A percentile compares a stretch with the other conserved stretches of the same genome.
Conservation (phyloP, 2,888 invertebrate species). For the Dusona sp. region DNA sequence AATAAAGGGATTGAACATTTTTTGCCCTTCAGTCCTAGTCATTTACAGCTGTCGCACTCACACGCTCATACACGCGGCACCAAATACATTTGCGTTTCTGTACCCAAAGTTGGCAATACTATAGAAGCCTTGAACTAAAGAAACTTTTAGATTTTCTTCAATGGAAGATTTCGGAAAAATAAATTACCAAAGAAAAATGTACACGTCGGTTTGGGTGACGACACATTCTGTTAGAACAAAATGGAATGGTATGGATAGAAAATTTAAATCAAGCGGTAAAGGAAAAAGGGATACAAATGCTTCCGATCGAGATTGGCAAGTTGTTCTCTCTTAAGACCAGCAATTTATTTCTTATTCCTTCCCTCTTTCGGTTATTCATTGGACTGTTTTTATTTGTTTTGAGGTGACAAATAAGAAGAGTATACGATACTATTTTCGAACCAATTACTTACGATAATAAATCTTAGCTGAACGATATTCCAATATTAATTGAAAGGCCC, state of each 20-base stretch:
- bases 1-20: conserved; percentile 5
- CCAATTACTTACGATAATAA: not conserved
- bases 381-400: not conserved
- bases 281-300: not conserved
- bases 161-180: not conserved
- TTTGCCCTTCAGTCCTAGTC: conserved; percentile 1
- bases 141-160: conserved; percentile 9
- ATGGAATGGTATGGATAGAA: not conserved
- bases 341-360: not conserved
- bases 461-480: not conserved
- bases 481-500: not conserved
- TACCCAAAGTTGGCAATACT: not conserved
- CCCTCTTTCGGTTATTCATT: not conserved
- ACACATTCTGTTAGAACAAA: conserved; percentile 16
- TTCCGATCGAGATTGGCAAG: not conserved
- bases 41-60: conserved; percentile 21
- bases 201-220: conserved; percentile 10
- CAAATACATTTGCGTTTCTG: not conserved
- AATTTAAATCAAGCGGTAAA: not conserved
- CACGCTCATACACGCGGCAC: not conserved
- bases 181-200: conserved; percentile 29
- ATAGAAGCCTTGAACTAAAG: not conserved
- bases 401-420: not conserved
- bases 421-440: not conserved
- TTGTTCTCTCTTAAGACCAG: not conserved